Evolutionary conservation across 53 echinoderm and acorn worm genomes (phyloP), one percentile per base, ranked within the genome.

Genomic region (Echinarachnius parma): DNA sequence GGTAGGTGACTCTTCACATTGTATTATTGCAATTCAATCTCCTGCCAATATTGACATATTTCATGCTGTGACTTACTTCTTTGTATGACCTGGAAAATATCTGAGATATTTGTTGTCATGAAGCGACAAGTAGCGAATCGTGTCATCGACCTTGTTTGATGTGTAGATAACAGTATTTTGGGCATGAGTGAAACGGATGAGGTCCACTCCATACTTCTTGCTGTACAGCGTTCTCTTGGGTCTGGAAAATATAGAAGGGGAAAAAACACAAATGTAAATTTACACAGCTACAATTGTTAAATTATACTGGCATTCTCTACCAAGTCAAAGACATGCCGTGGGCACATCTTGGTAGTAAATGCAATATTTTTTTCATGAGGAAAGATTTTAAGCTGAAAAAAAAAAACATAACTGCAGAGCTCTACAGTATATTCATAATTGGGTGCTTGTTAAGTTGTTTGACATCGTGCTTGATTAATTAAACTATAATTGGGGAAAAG

Each of bases 1-100:
- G n/a, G n/a, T n/a, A n/a, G n/a, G n/a, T n/a, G n/a, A n/a, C n/a
- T n/a, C n/a, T n/a, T n/a, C n/a, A n/a, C n/a, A n/a, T n/a, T n/a
- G n/a, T n/a, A n/a, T n/a, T n/a, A n/a, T n/a, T n/a, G n/a, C n/a
- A n/a, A n/a, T n/a, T n/a, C n/a, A n/a, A n/a, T n/a, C n/a, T n/a
- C n/a, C n/a, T n/a, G n/a, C n/a, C n/a, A n/a, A n/a, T n/a, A n/a
- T n/a, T n/a, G n/a, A n/a, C n/a, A n/a, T n/a, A n/a, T n/a, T n/a
- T n/a, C n/a, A n/a, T n/a, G n/a, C n/a, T n/a, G n/a, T n/a, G 3
- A 84, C 96, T 96, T 81, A 96, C 96, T 96, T 96, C 75, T 91
- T 91, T 56, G 96, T 96, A 58, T 96, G 96, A n/a, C 96, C 96
- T 9, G 90, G 91, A 65, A 96, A 96, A 30, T 96, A 96, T 57